These are phyloP conservation scores for Apostichopus parvimensis DNA, from an alignment of 35 echinoderm and acorn worm species.

Conservation along the genomic window DNA sequence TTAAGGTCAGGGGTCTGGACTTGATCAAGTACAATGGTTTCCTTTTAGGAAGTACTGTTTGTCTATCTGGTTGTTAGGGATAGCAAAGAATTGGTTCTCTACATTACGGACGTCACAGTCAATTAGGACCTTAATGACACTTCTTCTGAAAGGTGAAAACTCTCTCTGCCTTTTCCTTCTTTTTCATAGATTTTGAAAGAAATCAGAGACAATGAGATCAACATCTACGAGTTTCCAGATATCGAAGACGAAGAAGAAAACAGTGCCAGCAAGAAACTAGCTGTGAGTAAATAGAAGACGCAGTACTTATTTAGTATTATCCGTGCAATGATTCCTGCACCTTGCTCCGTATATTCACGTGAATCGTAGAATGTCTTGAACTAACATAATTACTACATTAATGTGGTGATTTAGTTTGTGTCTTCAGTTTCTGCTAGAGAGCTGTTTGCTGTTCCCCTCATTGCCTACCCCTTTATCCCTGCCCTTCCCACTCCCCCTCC, in stretches of 20 bases:
- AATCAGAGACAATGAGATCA: conserved; percentile 94
- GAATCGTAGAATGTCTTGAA: neutral
- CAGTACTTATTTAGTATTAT: neutral
- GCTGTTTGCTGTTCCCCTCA: neutral
- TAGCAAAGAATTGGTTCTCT: no score
- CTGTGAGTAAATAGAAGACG: conserved; percentile 51
- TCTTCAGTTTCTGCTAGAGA: neutral
- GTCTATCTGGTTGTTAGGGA: no score
- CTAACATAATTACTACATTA: neutral
- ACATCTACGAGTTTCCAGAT: conserved; percentile 99
- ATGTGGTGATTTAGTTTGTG: neutral
- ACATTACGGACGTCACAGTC: no score
- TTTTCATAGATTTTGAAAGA: conserved; percentile 93
- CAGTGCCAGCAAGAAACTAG: conserved; percentile 87
- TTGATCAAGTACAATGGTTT: no score
- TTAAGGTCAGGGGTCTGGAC: no score
- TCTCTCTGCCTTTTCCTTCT: neutral
- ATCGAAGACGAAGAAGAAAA: conserved; percentile 95
- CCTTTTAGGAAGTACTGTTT: no score
- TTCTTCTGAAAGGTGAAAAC: neutral
- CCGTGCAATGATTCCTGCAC: neutral
- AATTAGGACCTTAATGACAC: no score
- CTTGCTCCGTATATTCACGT: neutral
- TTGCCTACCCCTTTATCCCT: neutral
- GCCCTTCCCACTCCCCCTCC: neutral